Base-by-base conservation (phyloP, 1,140 invertebrate species). In the Leucophenga varia region DNA sequence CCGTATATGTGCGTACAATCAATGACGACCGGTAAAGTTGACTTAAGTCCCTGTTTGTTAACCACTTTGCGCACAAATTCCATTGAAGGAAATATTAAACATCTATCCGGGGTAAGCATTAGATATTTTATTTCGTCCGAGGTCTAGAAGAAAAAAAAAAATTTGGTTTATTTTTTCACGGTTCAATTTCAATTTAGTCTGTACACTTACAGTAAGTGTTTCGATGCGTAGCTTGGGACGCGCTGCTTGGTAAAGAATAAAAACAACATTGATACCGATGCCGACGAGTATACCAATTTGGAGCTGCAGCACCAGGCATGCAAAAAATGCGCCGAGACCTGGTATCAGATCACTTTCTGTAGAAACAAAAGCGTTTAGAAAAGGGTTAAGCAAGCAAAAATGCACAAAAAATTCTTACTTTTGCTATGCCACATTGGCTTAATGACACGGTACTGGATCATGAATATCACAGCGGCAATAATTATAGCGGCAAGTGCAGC, bases 231-330 rank as follows among this genome's bases (percentile, higher is more conserved):
- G 85, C 72, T 91, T 90, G 22, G 93, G 93, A 55, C 91, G 80
- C 0, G 93, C 91, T 21, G 90, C 89, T 63, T 93, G 89, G 72
- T 95, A 95, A 5, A 97, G 78, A 35, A 97, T 87, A 57, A 95
- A 91, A 10, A 93, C 76, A 16, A 97, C 79, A 61, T 93, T 94
- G 20, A 94, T 79, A 28, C 86, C 86, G 49, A 95, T 87, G 18
- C 94, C 94, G 54, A 89, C 84, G 5, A 95, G 79, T 68, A 97
- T 95, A 39, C 94, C 94, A 73, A 91, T 83, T 80, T 97, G 91
- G 40, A 95, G 77, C 36, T 88, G 89, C 51, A 94, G 71, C 3
- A 89, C 81, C 37, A 96, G 77, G 55, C 91, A 94, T 36, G 88
- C 82, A 17, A 94, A 74, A 64, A 96, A 95, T 3, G 93, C 92